Percentiles rank a stretch among this genome's conserved stretches.
Conservation (phyloP, 2,797 vertebrate species). For the Gadopsis bispinosus region DNA sequence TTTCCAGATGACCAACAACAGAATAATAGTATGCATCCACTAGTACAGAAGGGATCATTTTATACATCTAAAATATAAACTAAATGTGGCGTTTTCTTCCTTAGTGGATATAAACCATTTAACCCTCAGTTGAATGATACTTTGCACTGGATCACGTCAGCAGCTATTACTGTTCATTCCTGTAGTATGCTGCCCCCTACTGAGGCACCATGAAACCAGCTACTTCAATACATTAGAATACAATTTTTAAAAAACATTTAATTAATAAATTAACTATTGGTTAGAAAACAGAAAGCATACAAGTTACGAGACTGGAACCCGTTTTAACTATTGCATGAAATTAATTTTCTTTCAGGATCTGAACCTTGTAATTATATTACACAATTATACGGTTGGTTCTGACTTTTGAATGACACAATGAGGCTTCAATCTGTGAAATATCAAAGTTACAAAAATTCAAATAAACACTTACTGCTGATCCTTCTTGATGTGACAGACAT, state of each 20-base stretch:
- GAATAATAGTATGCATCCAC: not conserved
- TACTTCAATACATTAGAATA: not conserved
- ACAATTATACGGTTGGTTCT: not conserved
- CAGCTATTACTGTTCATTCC: not conserved
- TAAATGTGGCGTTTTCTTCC: not conserved
- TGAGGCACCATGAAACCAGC: slow-evolving; percentile 22
- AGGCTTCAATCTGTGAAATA: slow-evolving; percentile 9
- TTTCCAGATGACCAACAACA: not conserved
- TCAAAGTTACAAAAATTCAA: not conserved
- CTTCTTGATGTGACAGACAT: slow-evolving; percentile 99
- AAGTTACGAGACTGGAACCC: not conserved
- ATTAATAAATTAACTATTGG: not conserved
- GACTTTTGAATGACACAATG: not conserved
- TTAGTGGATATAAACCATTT: not conserved
- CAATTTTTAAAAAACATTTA: not conserved
- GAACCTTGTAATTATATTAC: not conserved
- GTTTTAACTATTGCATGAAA: not conserved
- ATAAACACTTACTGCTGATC: slow-evolving; percentile 91
- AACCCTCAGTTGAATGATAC: not conserved
- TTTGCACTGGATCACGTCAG: not conserved
- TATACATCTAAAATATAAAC: not conserved
- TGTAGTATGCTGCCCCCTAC: slow-evolving; percentile 67
- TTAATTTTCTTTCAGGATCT: not conserved
- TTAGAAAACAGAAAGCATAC: slow-evolving; percentile 2
- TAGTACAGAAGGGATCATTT: not conserved